Percentiles rank a stretch among this genome's conserved stretches.
Conservation (phyloP, 2,888 invertebrate species). For the Brachypterus glaber region DNA sequence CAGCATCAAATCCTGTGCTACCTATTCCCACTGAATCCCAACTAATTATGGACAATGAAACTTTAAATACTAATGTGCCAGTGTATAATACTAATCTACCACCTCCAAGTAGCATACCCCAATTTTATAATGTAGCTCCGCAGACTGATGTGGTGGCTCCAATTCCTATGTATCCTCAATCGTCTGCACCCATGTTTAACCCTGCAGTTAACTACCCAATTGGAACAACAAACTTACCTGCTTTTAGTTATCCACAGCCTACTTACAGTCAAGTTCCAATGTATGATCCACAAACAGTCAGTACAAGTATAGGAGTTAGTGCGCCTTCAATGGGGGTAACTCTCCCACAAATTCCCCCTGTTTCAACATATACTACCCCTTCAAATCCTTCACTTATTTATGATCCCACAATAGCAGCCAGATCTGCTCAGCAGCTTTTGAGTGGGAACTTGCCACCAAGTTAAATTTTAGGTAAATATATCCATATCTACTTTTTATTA, state of each 20-base stretch:
- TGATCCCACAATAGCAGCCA: conserved; percentile 39
- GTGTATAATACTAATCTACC: conserved; percentile 21
- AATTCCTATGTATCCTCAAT: conserved; percentile 21
- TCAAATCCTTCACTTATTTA: conserved; percentile 30
- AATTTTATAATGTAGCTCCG: conserved; percentile 16
- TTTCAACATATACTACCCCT: conserved; percentile 16
- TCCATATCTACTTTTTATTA: too few relatives aligned
- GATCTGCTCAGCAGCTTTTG: conserved; percentile 37
- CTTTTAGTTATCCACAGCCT: conserved; percentile 18
- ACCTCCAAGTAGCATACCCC: conserved; percentile 23
- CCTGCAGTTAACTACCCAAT: conserved; percentile 12
- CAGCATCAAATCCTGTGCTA: neutral
- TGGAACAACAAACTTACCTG: conserved; percentile 14
- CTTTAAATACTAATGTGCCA: neutral
- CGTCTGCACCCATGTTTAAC: conserved; percentile 13
- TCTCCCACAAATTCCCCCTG: conserved; percentile 15
- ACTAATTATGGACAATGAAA: neutral
- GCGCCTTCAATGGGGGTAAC: neutral
- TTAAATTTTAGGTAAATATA: too few relatives aligned
- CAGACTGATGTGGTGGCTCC: conserved; percentile 12
- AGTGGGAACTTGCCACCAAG: conserved; percentile 25
- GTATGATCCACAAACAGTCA: conserved; percentile 7
- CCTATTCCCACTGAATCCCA: neutral
- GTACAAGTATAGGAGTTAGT: conserved; percentile 1
- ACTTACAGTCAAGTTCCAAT: conserved; percentile 5